Conservation (phyloP, 2,113 vertebrate species). For the Centropristis striata region DNA sequence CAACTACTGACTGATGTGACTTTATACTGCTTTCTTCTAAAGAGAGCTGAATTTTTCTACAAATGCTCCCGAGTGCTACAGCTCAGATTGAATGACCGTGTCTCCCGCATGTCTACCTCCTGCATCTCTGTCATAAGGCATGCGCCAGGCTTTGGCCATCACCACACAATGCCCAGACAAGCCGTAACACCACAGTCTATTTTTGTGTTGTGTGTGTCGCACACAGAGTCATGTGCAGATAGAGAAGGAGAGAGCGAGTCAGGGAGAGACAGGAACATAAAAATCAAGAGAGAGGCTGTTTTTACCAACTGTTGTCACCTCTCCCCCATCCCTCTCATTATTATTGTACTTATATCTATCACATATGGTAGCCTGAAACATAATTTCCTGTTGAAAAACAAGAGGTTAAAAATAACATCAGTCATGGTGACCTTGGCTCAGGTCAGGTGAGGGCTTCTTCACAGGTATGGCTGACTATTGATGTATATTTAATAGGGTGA, state of each 20-base stretch:
- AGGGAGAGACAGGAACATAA: neutral
- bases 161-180: conserved; percentile 12
- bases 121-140: conserved; percentile 26
- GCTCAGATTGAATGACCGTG: neutral
- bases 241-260: conserved; percentile 23
- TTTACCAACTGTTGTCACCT: conserved; percentile 39
- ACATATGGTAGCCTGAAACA: conserved; percentile 13
- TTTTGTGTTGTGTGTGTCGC: conserved; percentile 16
- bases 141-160: conserved; percentile 15
- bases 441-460: conserved; percentile 70
- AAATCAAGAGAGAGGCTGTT: conserved; percentile 14
- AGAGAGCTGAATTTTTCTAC: neutral
- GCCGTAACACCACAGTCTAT: conserved; percentile 11
- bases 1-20: neutral
- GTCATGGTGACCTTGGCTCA: conserved; percentile 58
- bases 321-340: conserved; percentile 23
- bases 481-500: conserved; percentile 86
- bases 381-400: conserved; percentile 50
- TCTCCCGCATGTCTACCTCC: conserved; percentile 10
- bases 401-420: conserved; percentile 66
- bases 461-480: conserved; percentile 65
- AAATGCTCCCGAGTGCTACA: neutral
- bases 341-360: conserved; percentile 20
- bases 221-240: conserved; percentile 46
- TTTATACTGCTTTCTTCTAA: conserved; percentile 6